A percentile compares a stretch with the other conserved stretches of the same genome.
Evolutionary conservation across 2,888 invertebrate genomes (phyloP).

Genomic region (Trissonchulus latispiculum): DNA sequence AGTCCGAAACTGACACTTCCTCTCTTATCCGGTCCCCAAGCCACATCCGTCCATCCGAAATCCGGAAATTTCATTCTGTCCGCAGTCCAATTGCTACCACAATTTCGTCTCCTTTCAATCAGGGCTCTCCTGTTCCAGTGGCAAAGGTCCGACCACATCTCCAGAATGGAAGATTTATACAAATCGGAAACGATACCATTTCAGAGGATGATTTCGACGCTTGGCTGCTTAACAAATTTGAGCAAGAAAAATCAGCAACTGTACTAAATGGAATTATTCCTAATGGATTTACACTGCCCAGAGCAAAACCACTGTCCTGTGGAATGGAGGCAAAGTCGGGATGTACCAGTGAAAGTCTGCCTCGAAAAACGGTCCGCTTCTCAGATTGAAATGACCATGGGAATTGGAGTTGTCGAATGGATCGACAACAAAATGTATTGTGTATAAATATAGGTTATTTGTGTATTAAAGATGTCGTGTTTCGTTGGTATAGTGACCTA

Average conservation of each 20-base stretch:
- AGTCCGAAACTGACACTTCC: background rate
- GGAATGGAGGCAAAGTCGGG: background rate
- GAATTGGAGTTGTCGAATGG: too few species aligned
- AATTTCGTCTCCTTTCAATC: background rate
- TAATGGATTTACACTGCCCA: background rate
- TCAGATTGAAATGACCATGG: too few species aligned
- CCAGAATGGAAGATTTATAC: constrained; percentile 8
- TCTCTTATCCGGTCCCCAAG: background rate
- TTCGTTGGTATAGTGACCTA: too few species aligned
- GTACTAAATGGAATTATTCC: background rate
- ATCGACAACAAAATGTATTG: too few species aligned
- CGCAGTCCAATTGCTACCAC: background rate
- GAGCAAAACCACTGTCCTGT: background rate
- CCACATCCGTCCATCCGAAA: background rate
- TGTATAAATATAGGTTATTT: too few species aligned
- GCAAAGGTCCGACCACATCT: constrained; percentile 14
- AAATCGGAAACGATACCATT: constrained; percentile 8
- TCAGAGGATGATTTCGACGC: constrained; percentile 8
- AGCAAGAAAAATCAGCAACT: background rate
- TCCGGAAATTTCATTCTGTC: too few species aligned
- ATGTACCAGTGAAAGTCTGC: background rate
- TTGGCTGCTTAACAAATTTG: constrained; percentile 15
- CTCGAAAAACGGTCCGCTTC: background rate
- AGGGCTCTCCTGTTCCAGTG: background rate
- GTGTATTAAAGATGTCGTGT: too few species aligned